These are phyloP conservation scores for Manis crassicaudata DNA, from an alignment of 2,797 vertebrate genomes.

Conservation along the genomic window DNA sequence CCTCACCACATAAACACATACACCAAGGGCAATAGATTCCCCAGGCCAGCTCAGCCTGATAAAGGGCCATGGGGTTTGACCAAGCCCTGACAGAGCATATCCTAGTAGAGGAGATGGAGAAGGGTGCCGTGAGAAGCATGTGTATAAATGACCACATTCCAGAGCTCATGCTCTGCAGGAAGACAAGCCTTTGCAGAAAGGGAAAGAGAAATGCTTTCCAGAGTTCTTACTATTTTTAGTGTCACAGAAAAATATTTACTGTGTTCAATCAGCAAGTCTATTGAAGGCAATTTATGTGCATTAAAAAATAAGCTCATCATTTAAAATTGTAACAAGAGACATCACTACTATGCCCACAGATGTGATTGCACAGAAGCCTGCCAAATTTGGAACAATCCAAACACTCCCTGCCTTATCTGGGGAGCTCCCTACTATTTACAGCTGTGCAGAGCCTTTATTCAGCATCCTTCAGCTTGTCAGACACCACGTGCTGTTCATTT, in stretches of 20 bases:
- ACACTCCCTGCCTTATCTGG: slow-evolving; percentile 40
- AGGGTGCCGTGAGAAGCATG: neutral
- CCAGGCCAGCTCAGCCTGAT: neutral
- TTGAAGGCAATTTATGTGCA: slow-evolving; percentile 72
- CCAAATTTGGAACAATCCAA: slow-evolving; percentile 37
- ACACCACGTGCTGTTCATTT: neutral
- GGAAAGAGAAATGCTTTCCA: neutral
- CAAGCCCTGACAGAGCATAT: neutral
- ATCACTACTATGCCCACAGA: slow-evolving; percentile 50
- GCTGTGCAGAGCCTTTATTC: slow-evolving; percentile 31
- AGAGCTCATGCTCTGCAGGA: neutral
- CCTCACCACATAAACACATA: rapidly evolving
- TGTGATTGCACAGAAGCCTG: slow-evolving; percentile 57
- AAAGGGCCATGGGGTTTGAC: neutral
- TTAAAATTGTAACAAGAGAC: slow-evolving; percentile 72
- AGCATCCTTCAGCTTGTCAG: neutral
- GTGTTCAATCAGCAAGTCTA: slow-evolving; percentile 70
- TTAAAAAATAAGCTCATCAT: slow-evolving; percentile 66
- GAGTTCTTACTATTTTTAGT: slow-evolving; percentile 67
- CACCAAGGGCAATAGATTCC: neutral
- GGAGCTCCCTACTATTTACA: neutral
- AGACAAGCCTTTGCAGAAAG: neutral
- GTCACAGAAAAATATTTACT: slow-evolving; percentile 77
- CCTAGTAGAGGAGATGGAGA: neutral
- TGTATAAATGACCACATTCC: neutral